Conservation (phyloP, 92 coral and sea anemone genomes). For the Ricordea florida region DNA sequence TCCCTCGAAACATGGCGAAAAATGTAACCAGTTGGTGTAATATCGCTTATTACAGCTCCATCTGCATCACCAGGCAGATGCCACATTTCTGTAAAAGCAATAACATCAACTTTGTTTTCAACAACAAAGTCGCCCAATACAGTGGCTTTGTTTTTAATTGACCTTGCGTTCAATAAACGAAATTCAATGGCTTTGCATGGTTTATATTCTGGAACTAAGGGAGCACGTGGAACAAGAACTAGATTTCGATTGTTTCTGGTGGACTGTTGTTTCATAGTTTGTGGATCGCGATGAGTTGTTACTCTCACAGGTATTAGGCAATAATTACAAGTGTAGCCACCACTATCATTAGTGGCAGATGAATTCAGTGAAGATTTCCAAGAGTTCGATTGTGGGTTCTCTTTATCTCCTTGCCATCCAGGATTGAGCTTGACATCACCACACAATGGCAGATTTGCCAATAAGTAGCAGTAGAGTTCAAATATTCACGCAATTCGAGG, state of each 20-base stretch:
- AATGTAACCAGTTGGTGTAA: conserved; percentile 5
- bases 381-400: background rate
- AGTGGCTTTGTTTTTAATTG: conserved; percentile 18
- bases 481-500: too few species aligned
- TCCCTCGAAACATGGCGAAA: conserved; percentile 8
- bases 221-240: background rate
- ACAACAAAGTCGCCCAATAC: background rate
- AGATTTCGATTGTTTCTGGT: background rate
- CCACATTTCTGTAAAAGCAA: conserved; percentile 17
- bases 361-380: too few species aligned
- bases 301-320: background rate
- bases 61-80: conserved; percentile 12
- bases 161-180: conserved; percentile 1
- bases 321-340: too few species aligned
- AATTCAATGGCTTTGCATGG: conserved; percentile 20
- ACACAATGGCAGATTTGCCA: background rate
- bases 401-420: background rate
- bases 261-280: background rate
- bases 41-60: conserved; percentile 1
- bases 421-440: conserved; percentile 2
- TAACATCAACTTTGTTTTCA: conserved; percentile 2
- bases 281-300: background rate
- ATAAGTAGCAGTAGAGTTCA: background rate
- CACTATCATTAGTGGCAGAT: too few species aligned
- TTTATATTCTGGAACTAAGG: background rate